A percentile compares a stretch with the other conserved stretches of the same genome.
These are phyloP conservation scores for Pogonocherus hispidulus DNA, from an alignment of 2,888 invertebrate species.

Conservation along the genomic window DNA sequence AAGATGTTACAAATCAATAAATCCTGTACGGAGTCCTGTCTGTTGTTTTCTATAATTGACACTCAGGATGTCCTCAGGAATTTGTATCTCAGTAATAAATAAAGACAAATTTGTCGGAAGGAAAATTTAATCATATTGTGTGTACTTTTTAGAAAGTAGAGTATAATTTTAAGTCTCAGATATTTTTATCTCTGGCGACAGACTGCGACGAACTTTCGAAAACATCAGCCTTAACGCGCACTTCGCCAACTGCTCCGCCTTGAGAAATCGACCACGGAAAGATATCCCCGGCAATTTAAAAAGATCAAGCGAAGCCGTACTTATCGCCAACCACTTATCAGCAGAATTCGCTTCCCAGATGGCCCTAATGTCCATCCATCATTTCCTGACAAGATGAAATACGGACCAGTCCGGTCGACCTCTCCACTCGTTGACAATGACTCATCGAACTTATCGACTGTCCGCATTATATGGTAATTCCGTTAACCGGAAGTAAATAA, in stretches of 20 bases:
- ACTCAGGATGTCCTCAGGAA: no score
- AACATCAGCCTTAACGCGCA: background rate
- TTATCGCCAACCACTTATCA: constrained; percentile 49
- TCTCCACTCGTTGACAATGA: constrained; percentile 16
- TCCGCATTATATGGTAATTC: constrained; percentile 26
- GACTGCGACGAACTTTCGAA: background rate
- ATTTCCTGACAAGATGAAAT: constrained; percentile 50
- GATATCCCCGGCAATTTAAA: constrained; percentile 42
- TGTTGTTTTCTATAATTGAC: no score
- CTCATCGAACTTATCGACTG: constrained; percentile 31
- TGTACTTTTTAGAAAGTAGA: no score
- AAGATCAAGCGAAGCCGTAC: constrained; percentile 41
- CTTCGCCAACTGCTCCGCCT: background rate
- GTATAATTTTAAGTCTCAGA: no score
- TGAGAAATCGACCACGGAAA: constrained; percentile 41
- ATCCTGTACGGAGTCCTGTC: no score
- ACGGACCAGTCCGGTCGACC: constrained; percentile 35
- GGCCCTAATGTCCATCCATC: constrained; percentile 51
- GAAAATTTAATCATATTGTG: no score
- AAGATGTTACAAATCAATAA: no score
- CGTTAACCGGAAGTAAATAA: constrained; percentile 15
- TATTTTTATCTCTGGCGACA: background rate
- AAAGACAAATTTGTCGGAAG: no score
- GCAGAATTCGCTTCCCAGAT: constrained; percentile 47
- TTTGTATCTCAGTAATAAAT: no score